Evolutionary conservation across 2,797 vertebrate genomes (phyloP).

Genomic region (Myioborus melanocephalus): DNA sequence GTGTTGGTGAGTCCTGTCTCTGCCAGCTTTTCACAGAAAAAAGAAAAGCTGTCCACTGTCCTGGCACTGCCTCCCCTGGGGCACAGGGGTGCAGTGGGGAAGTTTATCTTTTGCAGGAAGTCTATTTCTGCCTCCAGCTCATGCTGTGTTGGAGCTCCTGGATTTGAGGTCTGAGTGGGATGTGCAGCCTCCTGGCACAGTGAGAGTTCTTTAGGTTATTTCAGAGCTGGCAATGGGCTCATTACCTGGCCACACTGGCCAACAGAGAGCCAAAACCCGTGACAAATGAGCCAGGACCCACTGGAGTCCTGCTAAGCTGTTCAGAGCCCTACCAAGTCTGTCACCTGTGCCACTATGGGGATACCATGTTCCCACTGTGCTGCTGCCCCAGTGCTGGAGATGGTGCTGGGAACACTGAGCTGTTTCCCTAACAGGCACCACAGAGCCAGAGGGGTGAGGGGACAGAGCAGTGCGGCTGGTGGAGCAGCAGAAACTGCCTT

Average conservation of each 20-base stretch:
- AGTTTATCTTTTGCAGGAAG: background rate
- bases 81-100: background rate
- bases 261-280: background rate
- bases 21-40: background rate
- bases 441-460: background rate
- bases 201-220: background rate
- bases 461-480: background rate
- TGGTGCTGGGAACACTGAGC: background rate
- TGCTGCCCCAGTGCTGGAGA: background rate
- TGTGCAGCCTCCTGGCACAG: background rate
- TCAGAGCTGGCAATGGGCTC: background rate
- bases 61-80: background rate
- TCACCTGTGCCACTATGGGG: rapidly evolving
- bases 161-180: background rate
- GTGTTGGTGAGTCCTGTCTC: background rate
- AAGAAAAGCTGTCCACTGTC: background rate
- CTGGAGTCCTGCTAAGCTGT: background rate
- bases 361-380: rapidly evolving
- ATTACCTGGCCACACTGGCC: background rate
- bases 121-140: background rate
- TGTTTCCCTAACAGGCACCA: rapidly evolving
- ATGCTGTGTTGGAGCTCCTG: background rate
- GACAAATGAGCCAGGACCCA: background rate
- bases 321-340: background rate
- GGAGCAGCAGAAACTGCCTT: background rate